Base-by-base conservation (phyloP, 2,797 vertebrate genomes). In the Psittacula echo region DNA sequence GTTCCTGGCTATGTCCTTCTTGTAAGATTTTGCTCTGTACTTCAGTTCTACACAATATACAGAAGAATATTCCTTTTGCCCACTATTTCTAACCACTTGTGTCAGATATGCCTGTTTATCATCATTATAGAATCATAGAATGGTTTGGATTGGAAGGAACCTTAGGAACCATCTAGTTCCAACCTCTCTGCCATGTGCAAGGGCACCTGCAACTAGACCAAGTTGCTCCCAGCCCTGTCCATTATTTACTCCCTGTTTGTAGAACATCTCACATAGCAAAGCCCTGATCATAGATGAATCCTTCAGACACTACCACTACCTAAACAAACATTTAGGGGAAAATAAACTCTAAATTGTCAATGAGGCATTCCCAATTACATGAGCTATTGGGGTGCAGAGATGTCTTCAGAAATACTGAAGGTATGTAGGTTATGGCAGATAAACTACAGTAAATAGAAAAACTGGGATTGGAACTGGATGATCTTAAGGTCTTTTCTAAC, bases 341-440 rank as follows among this genome's bases (percentile, higher is more conserved):
- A 45, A 54, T 19, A 19, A 73, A 44, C 78, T 58, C 16, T 48
- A 44, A 29, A n/a, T 61, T 50, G 29, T 47, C 32, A 60, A 1
- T 44, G 24, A 75, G 9, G 17, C 67, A 50, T 64, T 86, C 32
- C 23, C n/a, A 74, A 9, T 34, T 7, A 22, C 48, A 17, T 1
- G 5, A 84, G 26, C 7, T 71, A 21, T 39, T 65, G 23, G 42
- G 17, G 6, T 65, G 30, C 16, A 80, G 29, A 90, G 48, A 51
- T 56, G 5, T 24, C 56, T 74, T 71, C 56, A 73, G 60, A 79
- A 81, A 54, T 54, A 51, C 7, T 60, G 27, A 13, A 54, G 66
- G 5, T 12, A 19, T 10, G 17, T 20, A n/a, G 4, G 16, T 45
- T 66, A 42, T 0, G 0, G n/a, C 7, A 72, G 48, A 74, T 61